Base-by-base conservation (phyloP, 2,797 vertebrate genomes). In the Chiroxiphia lanceolata region DNA sequence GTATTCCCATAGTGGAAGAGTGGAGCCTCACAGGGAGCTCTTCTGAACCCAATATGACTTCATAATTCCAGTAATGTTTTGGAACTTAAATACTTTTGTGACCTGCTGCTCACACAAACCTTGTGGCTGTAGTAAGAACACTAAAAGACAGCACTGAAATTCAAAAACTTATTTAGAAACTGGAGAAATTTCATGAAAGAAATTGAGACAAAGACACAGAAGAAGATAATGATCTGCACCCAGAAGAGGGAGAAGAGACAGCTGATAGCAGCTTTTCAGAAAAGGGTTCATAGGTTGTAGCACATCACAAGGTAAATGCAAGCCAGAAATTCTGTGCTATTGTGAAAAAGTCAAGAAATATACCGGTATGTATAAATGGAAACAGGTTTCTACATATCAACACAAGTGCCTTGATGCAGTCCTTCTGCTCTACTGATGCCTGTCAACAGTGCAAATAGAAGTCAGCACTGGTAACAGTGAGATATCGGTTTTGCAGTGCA, bases 291-390 rank as follows among this genome's bases (percentile, higher is more conserved):
- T 16, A 71, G 21, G 15, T 44, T 82, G 20, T 11, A 47, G 36
- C 34, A 69, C 1, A 0, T 50, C 47, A 59, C 27, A 34, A 17
- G 16, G 47, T 50, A 89, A 89, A 89, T 0, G 0, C 15, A 69
- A 89, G 50, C 33, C 16, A 78, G 70, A 84, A 92, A 57, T 44
- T 34, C 61, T 40, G 33, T 59, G 45, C 12, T 82, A 15, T 40
- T 83, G 34, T 69, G 67, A 82, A 87, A 74, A 85, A 44, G 9
- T 72, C 34, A 72, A 68, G 47, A 84, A 89, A 81, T 61, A 83
- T 3, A 69, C 16, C 72, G 40, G 23, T 31, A 65, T 8, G 23
- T 72, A 59, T n/a, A 87, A 82, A 81, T 16, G 25, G 67, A 82
- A 94, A 81, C 8, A 64, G 25, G 7, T 86, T 83, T 57, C n/a